Base-by-base conservation (phyloP, 2,888 invertebrate species). In the Ochlodes sylvanus region DNA sequence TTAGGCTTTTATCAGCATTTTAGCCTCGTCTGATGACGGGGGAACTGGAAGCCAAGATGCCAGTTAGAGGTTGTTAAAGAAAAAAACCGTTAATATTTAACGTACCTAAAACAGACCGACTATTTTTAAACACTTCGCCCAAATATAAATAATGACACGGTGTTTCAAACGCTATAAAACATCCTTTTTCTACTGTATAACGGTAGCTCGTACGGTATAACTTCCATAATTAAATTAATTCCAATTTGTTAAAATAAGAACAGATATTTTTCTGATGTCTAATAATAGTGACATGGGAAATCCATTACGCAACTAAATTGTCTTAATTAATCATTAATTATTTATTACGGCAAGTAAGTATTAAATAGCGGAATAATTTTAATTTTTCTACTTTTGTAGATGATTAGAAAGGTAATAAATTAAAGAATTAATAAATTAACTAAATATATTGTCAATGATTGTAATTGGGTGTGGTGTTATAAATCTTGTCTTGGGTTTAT, bases 261-360 rank as follows among this genome's bases (percentile, higher is more conserved):
- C 15, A 15, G 9, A 38, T 21, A 12, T 55, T 57, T 41, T 41
- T 38, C 38, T 56, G 38, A 57, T 57, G 41, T 41, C 19, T 41
- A 7, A 0, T 41, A 41, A 57, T 57, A 17, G 19, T 27, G 57
- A 57, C 64, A 64, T 21, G 34, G 57, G 34, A 64, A 57, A 19
- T 64, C 47, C 47, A 64, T 64, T 64, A 64, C 21, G 47, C 42
- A 38, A 64, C 55, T 44, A 44, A 64, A 47, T 55, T 38, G 21
- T 38, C 0, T 14, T 19, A 57, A 50, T 47, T 64, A 57, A 56
- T 62, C 15, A 17, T 57, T 34, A 38, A 9, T 38, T 12, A 9
- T 10, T 9, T 2, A 19, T 57, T 47, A 47, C 47, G 47, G 56
- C 15, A 44, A 15, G 5, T 56, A 44, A 15, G 5, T 56, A 63